A percentile compares a stretch with the other conserved stretches of the same genome.
Evolutionary conservation across 2,888 invertebrate species (phyloP).

Genomic region (Lissonota sp.): DNA sequence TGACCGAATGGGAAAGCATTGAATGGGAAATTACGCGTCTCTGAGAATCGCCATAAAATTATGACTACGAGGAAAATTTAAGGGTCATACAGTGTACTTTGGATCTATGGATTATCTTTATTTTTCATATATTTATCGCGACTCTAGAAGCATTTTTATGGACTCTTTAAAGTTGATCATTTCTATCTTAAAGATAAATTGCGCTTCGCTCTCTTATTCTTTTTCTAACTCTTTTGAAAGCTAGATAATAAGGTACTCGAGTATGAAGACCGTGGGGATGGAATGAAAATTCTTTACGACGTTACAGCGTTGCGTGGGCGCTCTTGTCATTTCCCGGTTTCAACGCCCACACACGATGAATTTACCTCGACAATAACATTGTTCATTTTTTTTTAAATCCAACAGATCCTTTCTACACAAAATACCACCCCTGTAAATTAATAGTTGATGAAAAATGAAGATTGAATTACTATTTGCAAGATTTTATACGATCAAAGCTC

Average conservation of each 20-base stretch:
- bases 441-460: no score
- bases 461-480: no score
- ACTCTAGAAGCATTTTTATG: slow-evolving; percentile 15
- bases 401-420: no score
- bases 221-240: not conserved
- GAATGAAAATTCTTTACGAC: slow-evolving; percentile 53
- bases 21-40: no score
- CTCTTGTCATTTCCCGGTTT: slow-evolving; percentile 36
- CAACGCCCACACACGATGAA: slow-evolving; percentile 31
- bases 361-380: not conserved
- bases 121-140: slow-evolving; percentile 11
- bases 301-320: slow-evolving; percentile 52
- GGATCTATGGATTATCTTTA: slow-evolving; percentile 18
- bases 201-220: no score
- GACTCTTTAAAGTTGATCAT: slow-evolving; percentile 39
- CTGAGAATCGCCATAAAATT: no score
- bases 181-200: slow-evolving; percentile 1
- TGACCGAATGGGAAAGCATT: no score
- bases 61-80: not conserved
- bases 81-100: not conserved
- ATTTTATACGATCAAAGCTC: no score
- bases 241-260: slow-evolving; percentile 43
- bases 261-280: slow-evolving; percentile 3
- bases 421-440: no score
- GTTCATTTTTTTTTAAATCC: no score